Evolutionary conservation across 2,113 vertebrate species (phyloP), one percentile per base, ranked within the genome.

Genomic region (Aptenodytes forsteri): DNA sequence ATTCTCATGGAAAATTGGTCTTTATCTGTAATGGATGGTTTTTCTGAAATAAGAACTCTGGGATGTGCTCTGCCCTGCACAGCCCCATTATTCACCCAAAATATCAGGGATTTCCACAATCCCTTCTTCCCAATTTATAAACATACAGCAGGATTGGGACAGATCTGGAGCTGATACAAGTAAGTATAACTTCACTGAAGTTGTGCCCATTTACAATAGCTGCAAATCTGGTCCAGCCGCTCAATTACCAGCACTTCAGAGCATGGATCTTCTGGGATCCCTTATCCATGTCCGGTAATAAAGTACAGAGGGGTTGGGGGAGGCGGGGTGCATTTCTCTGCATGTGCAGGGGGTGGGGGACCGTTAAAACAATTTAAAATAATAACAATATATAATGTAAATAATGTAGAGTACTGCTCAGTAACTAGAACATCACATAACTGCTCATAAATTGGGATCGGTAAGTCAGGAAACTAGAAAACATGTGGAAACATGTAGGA

Each of bases 181-280:
- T 70, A 83, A 87, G 17, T 17, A 65, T 20, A 4, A 32, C 77
- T 90, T 95, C 84, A 77, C 44, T 91, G 86, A 92, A 90, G 83
- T 75, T 84, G 47, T 91, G 90, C 56, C 65, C 56, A 1, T 93
- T 95, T 93, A 92, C 95, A 87, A 90, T 49, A 80, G 73, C 78
- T 95, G 73, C 78, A 92, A 87, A 90, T 95, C 40, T 90, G 84
- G 10, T 85, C 78, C 94, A 97, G 89, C 42, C n/a, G 2, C 66
- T 80, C 89, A 92, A 30, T 94, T 91, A 94, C 70, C 26, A 94
- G 50, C 71, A 75, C 79, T 95, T 88, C 83, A 94, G 94, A 91
- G 89, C 59, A 52, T 32, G 66, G 77, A 95, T 93, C 76, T 85
- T 89, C 93, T 83, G 78, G 78, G 89, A 96, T 88, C 62, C 84